Evolutionary conservation across 1,140 invertebrate species (phyloP).

Genomic region (Bilobella aurantiaca): DNA sequence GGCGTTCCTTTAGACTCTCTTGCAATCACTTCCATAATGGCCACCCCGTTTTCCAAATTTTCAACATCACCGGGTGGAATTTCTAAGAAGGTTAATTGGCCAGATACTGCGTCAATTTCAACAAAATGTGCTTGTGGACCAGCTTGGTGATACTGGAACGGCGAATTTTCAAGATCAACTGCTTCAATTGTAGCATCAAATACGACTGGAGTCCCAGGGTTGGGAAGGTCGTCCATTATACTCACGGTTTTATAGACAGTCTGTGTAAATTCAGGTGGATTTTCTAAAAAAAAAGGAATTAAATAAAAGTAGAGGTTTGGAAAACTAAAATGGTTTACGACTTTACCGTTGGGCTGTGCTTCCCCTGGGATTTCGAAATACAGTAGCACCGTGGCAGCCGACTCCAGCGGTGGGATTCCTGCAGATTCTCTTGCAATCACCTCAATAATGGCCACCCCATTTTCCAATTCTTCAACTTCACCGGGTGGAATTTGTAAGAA

Average conservation of each 20-base stretch:
- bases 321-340: too few species aligned
- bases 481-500: neutral
- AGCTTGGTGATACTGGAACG: neutral
- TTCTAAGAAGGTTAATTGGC: neutral
- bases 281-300: too few species aligned
- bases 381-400: neutral
- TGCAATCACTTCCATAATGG: neutral
- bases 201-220: neutral
- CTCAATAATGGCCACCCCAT: neutral
- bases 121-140: neutral
- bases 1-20: neutral
- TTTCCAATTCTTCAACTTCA: neutral
- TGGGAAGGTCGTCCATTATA: neutral
- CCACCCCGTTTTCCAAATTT: neutral
- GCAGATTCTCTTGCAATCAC: neutral
- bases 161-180: too few species aligned
- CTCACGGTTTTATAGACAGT: neutral
- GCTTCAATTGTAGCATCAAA: neutral
- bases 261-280: neutral
- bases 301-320: too few species aligned
- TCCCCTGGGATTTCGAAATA: neutral
- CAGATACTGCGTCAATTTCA: neutral
- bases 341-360: too few species aligned
- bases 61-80: neutral
- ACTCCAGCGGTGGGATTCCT: neutral